Evolutionary conservation across 2,888 invertebrate species (phyloP), one percentile per base, ranked within the genome.

Genomic region (Carabus problematicus): DNA sequence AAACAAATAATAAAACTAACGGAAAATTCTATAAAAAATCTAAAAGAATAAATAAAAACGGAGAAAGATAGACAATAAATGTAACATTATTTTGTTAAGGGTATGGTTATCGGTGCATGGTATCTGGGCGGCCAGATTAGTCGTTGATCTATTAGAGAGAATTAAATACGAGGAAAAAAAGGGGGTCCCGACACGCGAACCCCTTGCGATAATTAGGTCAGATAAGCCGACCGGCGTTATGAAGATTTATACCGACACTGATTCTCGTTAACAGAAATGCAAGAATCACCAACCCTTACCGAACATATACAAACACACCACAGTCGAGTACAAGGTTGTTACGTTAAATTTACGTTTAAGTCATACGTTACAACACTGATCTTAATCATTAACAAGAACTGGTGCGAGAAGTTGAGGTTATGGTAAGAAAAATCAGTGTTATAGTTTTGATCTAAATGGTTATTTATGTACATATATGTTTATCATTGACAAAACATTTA

Each of bases 121-220:
- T 52, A 63, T 63, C 63, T 14, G 40, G 41, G 41, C 40, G 62
- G 49, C 49, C 40, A 54, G 64, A 43, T 54, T 64, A 29, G 40
- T 29, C 55, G 64, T 64, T 64, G 64, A 64, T 64, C 64, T 64
- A 64, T 64, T 64, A 64, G 56, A 45, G 64, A 43, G 64, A 64
- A 56, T 56, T 56, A 64, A 64, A 58, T 66, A 58, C 58, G 18
- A 49, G 66, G 45, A 49, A 66, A 66, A 66, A 66, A 52, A 52
- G 66, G 59, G 29, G 66, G 66, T 66, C 58, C 18, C 29, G 59
- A 29, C 68, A 68, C 68, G 68, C 68, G 52, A 68, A 61, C 60
- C 56, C 18, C 52, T 39, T 41, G 29, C 49, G 69, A 69, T 69
- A 69, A 69, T 69, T 69, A 62, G 69, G 69, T 69, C 69, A 69